Percentiles rank a stretch among this genome's conserved stretches.
Conservation (phyloP, 2,888 invertebrate species). For the Mamestra brassicae region DNA sequence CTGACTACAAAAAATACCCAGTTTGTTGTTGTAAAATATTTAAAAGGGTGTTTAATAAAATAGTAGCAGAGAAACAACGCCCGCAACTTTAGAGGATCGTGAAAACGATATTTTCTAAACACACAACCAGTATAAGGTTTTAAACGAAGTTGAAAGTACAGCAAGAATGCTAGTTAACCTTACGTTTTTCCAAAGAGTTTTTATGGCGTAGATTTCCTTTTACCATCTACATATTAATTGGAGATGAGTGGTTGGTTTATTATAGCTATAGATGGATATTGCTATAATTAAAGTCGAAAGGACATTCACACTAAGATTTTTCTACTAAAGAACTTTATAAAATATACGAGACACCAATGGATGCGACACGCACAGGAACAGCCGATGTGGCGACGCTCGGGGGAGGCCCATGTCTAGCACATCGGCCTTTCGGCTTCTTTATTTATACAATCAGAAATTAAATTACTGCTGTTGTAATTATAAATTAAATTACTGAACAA, state of each 20-base stretch:
- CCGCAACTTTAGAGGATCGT: conserved; percentile 28
- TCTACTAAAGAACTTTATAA: not conserved
- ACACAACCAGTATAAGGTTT: conserved; percentile 17
- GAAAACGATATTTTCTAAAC: conserved; percentile 57
- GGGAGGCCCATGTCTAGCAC: too few relatives aligned
- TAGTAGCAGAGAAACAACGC: conserved; percentile 45
- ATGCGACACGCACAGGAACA: too few relatives aligned
- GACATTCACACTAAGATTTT: too few relatives aligned
- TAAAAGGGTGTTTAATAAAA: conserved; percentile 54
- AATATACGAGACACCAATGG: too few relatives aligned
- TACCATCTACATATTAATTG: not conserved
- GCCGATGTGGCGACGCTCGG: too few relatives aligned
- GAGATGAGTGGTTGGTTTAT: not conserved
- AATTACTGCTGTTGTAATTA: too few relatives aligned
- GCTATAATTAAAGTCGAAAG: too few relatives aligned
- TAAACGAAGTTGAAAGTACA: conserved; percentile 19
- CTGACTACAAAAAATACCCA: conserved; percentile 19
- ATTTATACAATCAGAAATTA: too few relatives aligned
- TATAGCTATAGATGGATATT: too few relatives aligned
- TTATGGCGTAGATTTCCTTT: not conserved
- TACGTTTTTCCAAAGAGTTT: not conserved
- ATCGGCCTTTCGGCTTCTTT: too few relatives aligned
- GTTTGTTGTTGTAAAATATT: conserved; percentile 36
- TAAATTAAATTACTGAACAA: not conserved
- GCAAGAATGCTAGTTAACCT: not conserved